Evolutionary conservation across 2,113 vertebrate species (phyloP).

Genomic region (Canis aureus): DNA sequence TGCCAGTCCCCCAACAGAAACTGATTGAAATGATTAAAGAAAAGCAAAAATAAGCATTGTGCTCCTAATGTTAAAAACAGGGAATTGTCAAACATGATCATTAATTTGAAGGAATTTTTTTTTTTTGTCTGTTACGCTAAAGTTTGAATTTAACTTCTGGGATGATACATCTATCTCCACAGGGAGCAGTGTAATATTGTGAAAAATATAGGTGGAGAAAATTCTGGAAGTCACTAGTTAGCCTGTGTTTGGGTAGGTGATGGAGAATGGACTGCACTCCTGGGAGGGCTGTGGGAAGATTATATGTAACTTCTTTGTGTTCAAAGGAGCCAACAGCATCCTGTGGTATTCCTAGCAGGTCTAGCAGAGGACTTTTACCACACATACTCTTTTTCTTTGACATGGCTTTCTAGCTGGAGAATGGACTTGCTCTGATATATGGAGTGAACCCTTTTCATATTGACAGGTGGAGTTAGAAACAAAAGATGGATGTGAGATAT

Average conservation of each 20-base stretch:
- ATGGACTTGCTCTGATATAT: neutral
- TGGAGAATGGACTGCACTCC: neutral
- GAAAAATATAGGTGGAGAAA: neutral
- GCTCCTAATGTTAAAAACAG: neutral
- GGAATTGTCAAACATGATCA: neutral
- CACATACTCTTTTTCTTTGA: neutral
- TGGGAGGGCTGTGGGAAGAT: neutral
- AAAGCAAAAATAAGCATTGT: slow-evolving; percentile 4
- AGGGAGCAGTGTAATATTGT: neutral
- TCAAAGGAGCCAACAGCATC: neutral
- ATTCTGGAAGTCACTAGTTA: neutral
- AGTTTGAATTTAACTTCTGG: neutral
- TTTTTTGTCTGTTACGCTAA: neutral
- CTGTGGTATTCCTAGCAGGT: neutral
- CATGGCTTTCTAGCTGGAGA: neutral
- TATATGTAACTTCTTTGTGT: neutral
- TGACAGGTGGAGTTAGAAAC: neutral
- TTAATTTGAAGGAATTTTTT: slow-evolving; percentile 1
- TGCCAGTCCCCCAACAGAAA: neutral
- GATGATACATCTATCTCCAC: neutral
- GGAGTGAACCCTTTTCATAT: neutral
- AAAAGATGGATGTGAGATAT: neutral
- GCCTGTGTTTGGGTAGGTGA: neutral
- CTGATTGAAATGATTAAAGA: neutral
- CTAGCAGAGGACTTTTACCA: neutral